Percentiles rank a stretch among this genome's conserved stretches.
Evolutionary conservation across 1,140 invertebrate genomes (phyloP).

Genomic region (Drosophila sp.): DNA sequence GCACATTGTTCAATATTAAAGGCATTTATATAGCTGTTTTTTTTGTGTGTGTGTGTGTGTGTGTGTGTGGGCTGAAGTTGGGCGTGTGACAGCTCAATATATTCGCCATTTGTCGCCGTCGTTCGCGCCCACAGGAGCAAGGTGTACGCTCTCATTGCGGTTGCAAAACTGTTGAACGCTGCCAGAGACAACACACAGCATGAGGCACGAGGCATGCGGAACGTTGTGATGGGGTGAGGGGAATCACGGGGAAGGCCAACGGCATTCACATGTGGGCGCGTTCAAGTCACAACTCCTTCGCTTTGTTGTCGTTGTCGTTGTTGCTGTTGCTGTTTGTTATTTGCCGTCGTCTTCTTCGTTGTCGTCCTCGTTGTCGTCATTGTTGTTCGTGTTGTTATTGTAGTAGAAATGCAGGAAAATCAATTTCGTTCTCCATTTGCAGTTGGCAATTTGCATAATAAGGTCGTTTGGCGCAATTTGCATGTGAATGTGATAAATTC

Average conservation of each 20-base stretch:
- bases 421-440: slow-evolving; percentile 85
- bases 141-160: slow-evolving; percentile 13
- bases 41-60: slow-evolving; percentile 35
- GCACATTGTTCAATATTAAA: slow-evolving; percentile 73
- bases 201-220: not conserved
- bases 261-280: slow-evolving; percentile 31
- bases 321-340: slow-evolving; percentile 20
- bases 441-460: slow-evolving; percentile 85
- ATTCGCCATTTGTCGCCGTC: slow-evolving; percentile 82
- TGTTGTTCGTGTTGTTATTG: slow-evolving; percentile 42
- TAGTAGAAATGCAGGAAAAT: slow-evolving; percentile 81
- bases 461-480: slow-evolving; percentile 85
- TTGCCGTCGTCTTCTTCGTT: slow-evolving; percentile 4
- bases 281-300: slow-evolving; percentile 37
- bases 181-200: slow-evolving; percentile 46
- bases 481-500: slow-evolving; percentile 85
- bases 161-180: slow-evolving; percentile 78
- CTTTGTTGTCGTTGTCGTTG: slow-evolving; percentile 19
- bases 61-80: slow-evolving; percentile 29
- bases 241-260: slow-evolving; percentile 7
- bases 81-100: slow-evolving; percentile 81
- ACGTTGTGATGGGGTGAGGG: not conserved
- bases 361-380: slow-evolving; percentile 12
- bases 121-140: slow-evolving; percentile 43
- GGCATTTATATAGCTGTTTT: slow-evolving; percentile 33